Evolutionary conservation across 2,113 vertebrate genomes (phyloP), one percentile per base, ranked within the genome.

Genomic region (Planiliza haematocheilus): DNA sequence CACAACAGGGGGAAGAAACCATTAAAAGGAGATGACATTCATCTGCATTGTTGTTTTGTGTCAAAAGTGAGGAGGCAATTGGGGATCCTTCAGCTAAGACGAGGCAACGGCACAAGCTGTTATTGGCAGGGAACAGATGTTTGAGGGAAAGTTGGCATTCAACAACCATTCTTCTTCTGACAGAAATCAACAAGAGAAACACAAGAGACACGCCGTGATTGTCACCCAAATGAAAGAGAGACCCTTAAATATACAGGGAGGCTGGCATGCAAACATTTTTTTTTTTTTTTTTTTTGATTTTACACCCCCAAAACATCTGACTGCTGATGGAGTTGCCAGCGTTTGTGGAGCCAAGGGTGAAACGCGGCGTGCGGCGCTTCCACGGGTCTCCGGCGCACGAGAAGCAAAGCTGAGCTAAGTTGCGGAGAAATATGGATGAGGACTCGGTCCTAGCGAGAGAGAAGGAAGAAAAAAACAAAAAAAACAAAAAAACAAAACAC

Each of bases 91-190:
- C 90, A 87, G 85, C 78, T 84, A 84, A 91, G 91, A 89, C 79
- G 77, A 88, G 86, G 79, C 86, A 88, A 91, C 81, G 63, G 88
- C 85, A 79, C 92, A 94, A 92, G 91, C 92, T 94, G 93, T 93
- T 93, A 92, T 92, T 93, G 93, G 92, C 91, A 90, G 88, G 64
- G 88, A 92, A 88, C 92, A 94, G 93, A 94, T 94, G 94, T 93
- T 91, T 86, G 85, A 87, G 85, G 80, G 87, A 91, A 92, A 91
- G 91, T 89, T 94, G 93, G 93, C 93, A 92, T 86, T 87, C 86
- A 78, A 70, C 83, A 65, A 89, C 82, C 88, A 84, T 91, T 92
- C 89, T 88, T 89, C 88, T 87, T 88, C 83, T 81, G 89, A 91
- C 89, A 92, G 83, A 91, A 89, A 91, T 93, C 86, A 86, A 92